Conservation (phyloP, 2,113 vertebrate species). For the Stigmatopora argus region DNA sequence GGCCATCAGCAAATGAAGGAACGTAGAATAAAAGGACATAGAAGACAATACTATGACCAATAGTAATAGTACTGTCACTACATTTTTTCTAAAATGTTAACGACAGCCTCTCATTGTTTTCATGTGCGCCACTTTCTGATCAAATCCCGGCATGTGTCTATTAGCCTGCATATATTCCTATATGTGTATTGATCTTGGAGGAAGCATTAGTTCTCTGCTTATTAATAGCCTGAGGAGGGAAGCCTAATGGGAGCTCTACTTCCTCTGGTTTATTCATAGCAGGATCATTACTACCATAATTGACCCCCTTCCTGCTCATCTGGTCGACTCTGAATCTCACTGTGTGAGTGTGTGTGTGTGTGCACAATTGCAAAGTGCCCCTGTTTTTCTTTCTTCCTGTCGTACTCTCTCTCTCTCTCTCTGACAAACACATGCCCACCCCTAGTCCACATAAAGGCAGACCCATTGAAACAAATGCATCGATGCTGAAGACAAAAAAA, state of each 20-base stretch:
- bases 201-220: conserved; percentile 51
- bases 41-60: neutral
- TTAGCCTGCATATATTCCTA: conserved; percentile 20
- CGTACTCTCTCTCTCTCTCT: neutral
- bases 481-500: neutral
- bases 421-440: neutral
- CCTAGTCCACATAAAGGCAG: too few species aligned
- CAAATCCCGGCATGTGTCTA: conserved; percentile 39
- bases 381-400: neutral
- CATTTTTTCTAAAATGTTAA: neutral
- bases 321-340: conserved; percentile 19
- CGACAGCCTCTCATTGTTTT: neutral
- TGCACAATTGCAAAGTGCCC: conserved; percentile 8
- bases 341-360: neutral
- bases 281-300: conserved; percentile 56
- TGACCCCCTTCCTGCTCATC: conserved; percentile 48
- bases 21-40: neutral
- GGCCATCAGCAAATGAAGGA: neutral
- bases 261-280: conserved; percentile 66
- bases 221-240: conserved; percentile 60
- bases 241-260: conserved; percentile 54
- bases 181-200: conserved; percentile 51
- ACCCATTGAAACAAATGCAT: neutral
- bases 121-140: conserved; percentile 21
- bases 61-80: too few species aligned